Percentiles rank a stretch among this genome's conserved stretches.
phyloP scores from a whole-genome alignment of 2,113 vertebrate species.

The Prochilodus magdalenae region DNA sequence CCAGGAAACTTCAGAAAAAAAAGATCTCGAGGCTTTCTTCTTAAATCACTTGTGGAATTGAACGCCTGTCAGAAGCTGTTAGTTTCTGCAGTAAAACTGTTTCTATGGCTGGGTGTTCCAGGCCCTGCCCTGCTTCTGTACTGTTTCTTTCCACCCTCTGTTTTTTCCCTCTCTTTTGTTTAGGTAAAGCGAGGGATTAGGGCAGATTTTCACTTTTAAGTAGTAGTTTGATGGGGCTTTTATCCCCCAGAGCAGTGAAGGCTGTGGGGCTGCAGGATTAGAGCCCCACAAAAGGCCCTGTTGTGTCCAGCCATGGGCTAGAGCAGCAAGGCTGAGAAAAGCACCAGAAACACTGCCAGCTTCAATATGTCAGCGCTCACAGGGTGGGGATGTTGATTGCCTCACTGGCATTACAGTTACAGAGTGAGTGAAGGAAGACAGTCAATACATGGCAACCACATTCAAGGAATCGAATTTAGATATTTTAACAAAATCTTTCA shows the following conservation, averaged over 20 bases:
- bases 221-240: constrained; percentile 98
- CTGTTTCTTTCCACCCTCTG: constrained; percentile 81
- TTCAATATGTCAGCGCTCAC: constrained; percentile 75
- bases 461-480: background rate
- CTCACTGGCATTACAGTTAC: constrained; percentile 39
- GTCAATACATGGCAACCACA: background rate
- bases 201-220: constrained; percentile 97
- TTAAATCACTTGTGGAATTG: constrained; percentile 73
- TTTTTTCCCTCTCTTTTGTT: constrained; percentile 86
- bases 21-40: constrained; percentile 70
- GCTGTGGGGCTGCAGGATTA: constrained; percentile 96
- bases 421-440: constrained; percentile 6
- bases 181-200: constrained; percentile 98
- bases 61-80: constrained; percentile 95
- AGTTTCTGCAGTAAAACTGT: constrained; percentile 92
- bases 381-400: constrained; percentile 36
- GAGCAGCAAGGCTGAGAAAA: constrained; percentile 79
- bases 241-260: constrained; percentile 96
- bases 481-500: no score
- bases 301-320: constrained; percentile 90
- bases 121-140: constrained; percentile 90
- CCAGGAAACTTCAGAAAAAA: no score
- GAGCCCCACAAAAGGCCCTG: constrained; percentile 90
- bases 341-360: constrained; percentile 80
- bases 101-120: constrained; percentile 92